Evolutionary conservation across 2,113 vertebrate genomes (phyloP), one percentile per base, ranked within the genome.

Genomic region (Fregetta grallaria): DNA sequence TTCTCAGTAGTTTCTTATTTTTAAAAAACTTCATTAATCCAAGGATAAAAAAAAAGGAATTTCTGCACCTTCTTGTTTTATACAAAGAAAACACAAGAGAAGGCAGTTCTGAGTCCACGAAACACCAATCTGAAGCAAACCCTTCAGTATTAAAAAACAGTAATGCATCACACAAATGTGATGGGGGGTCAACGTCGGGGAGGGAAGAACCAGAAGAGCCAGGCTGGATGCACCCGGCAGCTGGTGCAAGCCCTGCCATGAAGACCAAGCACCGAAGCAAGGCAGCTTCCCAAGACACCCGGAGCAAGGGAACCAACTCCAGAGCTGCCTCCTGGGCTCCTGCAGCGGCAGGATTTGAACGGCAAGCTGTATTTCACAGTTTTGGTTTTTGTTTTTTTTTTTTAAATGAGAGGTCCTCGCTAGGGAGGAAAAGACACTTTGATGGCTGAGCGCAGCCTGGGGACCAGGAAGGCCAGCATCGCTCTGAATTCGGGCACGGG

Each of bases 401-500:
- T n/a, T 30, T 45, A 25, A 34, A 14, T 2, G 22, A 55, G 21
- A 36, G 8, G 21, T 32, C 55, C 38, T 29, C 1, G 8, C 14
- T 3, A 9, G 47, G 53, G 30, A 90, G 18, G 59, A 40, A 52
- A 26, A 45, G 40, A 49, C 27, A 2, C n/a, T 12, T 36, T 3
- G 79, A 61, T 30, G 26, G 58, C 34, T 13, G 71, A 86, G 62
- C 0, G 0, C 10, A 55, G 58, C 21, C 6, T 6, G 23, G 20
- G 67, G 34, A 38, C 6, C 16, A 11, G 59, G 42, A 44, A 7
- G 19, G 2, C 20, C 52, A 73, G 20, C 27, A n/a, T 29, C 0
- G 1, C 30, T 67, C 47, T 0, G 0, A 62, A 22, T 6, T 7
- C 1, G 0, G 36, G 25, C 18, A 14, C 32, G 0, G 0, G 62